Percentiles rank a stretch among this genome's conserved stretches.
Conservation (phyloP, 2,888 invertebrate species). For the Branchipolynoe longqiensis region DNA sequence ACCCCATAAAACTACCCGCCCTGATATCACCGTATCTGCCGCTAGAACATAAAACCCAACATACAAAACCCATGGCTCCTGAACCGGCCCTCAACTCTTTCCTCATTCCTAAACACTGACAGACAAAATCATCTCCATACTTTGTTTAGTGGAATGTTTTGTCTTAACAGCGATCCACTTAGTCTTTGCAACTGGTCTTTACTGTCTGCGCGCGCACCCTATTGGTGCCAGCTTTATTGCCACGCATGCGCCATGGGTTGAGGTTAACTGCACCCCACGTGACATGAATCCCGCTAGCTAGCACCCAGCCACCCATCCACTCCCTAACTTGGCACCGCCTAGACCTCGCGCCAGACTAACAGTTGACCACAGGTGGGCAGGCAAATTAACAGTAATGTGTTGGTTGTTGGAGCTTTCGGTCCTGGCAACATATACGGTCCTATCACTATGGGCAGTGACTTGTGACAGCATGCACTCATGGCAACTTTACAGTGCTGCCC, state of each 20-base stretch:
- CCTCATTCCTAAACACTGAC: no score
- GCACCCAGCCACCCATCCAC: neutral
- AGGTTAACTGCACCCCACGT: constrained; percentile 40
- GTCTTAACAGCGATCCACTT: neutral
- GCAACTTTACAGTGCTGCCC: no score
- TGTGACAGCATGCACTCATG: no score
- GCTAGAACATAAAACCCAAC: neutral
- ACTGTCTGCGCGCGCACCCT: neutral
- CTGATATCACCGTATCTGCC: neutral
- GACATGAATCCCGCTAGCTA: neutral
- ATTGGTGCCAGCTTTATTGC: constrained; percentile 23
- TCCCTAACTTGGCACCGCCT: no score
- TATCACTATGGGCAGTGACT: no score
- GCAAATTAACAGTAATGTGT: no score
- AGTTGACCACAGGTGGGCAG: no score
- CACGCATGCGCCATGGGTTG: constrained; percentile 1
- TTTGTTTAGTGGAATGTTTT: neutral
- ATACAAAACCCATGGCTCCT: neutral
- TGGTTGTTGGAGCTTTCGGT: no score
- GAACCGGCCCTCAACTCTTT: neutral
- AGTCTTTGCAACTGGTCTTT: neutral
- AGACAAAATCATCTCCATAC: neutral
- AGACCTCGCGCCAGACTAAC: no score
- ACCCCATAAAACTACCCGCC: no score
- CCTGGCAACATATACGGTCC: no score